Percentiles rank a stretch among this genome's conserved stretches.
phyloP scores from a whole-genome alignment of 2,113 vertebrate genomes.

The Rissa tridactyla region DNA sequence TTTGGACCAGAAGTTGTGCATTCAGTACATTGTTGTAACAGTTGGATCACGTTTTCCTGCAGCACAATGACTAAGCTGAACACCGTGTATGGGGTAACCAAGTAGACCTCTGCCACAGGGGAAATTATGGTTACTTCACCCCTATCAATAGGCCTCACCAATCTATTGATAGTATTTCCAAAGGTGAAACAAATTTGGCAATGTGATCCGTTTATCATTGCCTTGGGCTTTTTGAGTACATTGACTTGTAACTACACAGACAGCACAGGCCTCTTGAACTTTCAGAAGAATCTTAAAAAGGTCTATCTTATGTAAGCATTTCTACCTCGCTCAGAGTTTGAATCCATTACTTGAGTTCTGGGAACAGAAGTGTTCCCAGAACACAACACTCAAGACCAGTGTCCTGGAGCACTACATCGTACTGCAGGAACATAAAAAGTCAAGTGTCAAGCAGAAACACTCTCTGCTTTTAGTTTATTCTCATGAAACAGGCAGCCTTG shows the following conservation, averaged over 20 bases:
- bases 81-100: neutral
- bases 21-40: neutral
- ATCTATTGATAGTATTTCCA: neutral
- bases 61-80: neutral
- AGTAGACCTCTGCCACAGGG: neutral
- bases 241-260: neutral
- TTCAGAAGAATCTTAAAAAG: neutral
- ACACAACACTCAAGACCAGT: neutral
- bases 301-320: neutral
- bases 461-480: neutral
- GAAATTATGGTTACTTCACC: neutral
- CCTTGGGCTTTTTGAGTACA: neutral
- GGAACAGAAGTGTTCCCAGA: neutral
- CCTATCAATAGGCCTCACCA: neutral
- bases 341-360: neutral
- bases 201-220: neutral
- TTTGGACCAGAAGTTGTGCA: neutral
- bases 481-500: neutral
- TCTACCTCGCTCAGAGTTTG: neutral
- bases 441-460: neutral
- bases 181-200: neutral
- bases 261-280: neutral
- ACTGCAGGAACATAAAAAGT: neutral
- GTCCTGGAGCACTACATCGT: neutral
- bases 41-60: neutral